Evolutionary conservation across 2,113 vertebrate species (phyloP), one percentile per base, ranked within the genome.

Genomic region (Romanogobio albipinnatus): DNA sequence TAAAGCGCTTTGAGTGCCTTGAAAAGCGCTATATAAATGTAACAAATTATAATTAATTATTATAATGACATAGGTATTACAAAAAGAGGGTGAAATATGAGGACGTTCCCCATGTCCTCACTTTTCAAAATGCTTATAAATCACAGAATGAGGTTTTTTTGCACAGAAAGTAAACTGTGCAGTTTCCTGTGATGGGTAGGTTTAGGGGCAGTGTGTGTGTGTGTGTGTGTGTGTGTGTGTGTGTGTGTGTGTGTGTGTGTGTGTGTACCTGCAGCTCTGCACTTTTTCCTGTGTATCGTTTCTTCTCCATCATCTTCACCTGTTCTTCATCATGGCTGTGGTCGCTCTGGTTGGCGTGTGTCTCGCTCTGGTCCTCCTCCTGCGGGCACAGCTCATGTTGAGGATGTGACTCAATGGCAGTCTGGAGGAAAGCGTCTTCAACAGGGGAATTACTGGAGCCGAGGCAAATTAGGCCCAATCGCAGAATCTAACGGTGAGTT

Each of bases 191-290:
- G 36, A 39, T 39, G 36, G 36, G 36, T 39, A 39, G 1, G 29
- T 29, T 29, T 29, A 29, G 29, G 29, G 29, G 29, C 29, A 29
- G 33, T 64, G 19, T 43, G 74, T 68, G 14, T 11, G 17, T 43
- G 29, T 14, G 43, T 9, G 29, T n/a, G 17, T 36, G 36, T 59
- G 15, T 17, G 10, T 14, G 4, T 11, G 19, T n/a, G 14, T 61
- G 11, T 53, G 24, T 29, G 49, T 94, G 93, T 94, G 91, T 59
- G 29, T 66, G 39, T 36, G 8, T 75, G 43, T 22, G 5, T 53
- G 5, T 47, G n/a, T 15, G n/a, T 90, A 95, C 95, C 94, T 94
- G 92, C 59, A 89, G 88, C 68, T 91, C 87, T 58, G 77, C 61
- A 79, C 39, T 87, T 89, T 88, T 91, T 33, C 82, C 84, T 76